Evolutionary conservation across 2,113 vertebrate species (phyloP), one percentile per base, ranked within the genome.

Genomic region (Colossoma macropomum): DNA sequence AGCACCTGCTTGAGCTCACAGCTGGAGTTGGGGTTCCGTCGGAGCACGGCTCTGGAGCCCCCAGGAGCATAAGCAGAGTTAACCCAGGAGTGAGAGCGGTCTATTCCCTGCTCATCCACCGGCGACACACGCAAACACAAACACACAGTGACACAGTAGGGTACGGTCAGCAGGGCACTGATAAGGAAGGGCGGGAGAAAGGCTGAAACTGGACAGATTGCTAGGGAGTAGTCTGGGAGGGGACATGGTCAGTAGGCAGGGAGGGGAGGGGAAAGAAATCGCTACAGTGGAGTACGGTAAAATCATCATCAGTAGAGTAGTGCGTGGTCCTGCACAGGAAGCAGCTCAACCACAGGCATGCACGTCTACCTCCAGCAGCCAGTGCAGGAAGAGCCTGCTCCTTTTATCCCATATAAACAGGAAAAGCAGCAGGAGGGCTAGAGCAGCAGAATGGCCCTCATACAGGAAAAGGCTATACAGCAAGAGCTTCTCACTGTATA

Each of bases 41-140:
- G 95, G 83, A 97, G 94, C 86, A 97, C 95, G 80, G 96, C 94
- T 94, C 95, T 97, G 90, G 95, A 94, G 92, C 96, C 96, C 87
- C 96, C 96, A 0, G 97, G 97, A 91, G 96, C 96, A 81, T 96
- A 97, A 94, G 96, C 95, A 86, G 97, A 96, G 90, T 97, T 97
- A 95, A 98, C 96, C 97, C 96, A 98, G 93, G 97, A 98, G 89
- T 98, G 97, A 82, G 97, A 98, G 87, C 97, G 97, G 89, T 98
- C 97, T 91, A 98, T 96, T 48, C 95, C 96, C 97, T 98, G 93
- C 87, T 79, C 87, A 87, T 86, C 90, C 92, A 89, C 87, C 80
- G 88, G 87, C 88, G 52, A 89, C 76, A 90, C 78, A 89, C 85
- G 90, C 92, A 92, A 45, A 73, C 81, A 88, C 68, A 80, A 28